Evolutionary conservation across 2,797 vertebrate genomes (phyloP).

Genomic region (Furcifer pardalis): DNA sequence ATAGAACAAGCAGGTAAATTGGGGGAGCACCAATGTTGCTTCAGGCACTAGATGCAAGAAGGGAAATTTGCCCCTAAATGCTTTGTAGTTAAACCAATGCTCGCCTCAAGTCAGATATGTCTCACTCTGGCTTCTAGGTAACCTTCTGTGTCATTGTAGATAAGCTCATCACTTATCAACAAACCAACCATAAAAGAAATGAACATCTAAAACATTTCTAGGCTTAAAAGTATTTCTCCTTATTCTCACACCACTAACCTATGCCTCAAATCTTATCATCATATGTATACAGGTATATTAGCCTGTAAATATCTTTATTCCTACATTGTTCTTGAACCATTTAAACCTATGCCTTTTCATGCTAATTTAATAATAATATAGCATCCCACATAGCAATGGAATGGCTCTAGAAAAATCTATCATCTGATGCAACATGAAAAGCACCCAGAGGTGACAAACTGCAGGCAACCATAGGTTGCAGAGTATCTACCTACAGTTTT

Average conservation of each 20-base stretch:
- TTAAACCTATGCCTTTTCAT: background rate
- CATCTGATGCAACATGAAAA: background rate
- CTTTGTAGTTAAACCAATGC: slow-evolving; percentile 51
- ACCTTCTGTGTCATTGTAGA: slow-evolving; percentile 42
- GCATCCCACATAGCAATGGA: background rate
- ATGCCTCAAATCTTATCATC: background rate
- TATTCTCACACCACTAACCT: background rate
- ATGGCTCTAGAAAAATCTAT: background rate
- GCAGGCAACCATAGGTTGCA: background rate
- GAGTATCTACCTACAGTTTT: too few relatives aligned
- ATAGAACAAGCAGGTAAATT: slow-evolving; percentile 66
- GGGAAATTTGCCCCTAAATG: slow-evolving; percentile 65
- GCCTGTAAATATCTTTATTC: background rate
- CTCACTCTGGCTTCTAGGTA: slow-evolving; percentile 50
- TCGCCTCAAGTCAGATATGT: slow-evolving; percentile 42
- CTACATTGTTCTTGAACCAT: background rate
- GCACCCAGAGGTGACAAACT: background rate
- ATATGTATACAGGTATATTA: background rate
- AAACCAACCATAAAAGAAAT: slow-evolving; percentile 48
- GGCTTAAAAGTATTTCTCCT: background rate
- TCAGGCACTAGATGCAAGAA: slow-evolving; percentile 61
- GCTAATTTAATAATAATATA: background rate
- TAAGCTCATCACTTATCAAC: slow-evolving; percentile 41
- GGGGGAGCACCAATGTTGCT: slow-evolving; percentile 67
- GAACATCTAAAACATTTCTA: background rate